Conservation (phyloP, 2,113 vertebrate genomes). For the Oostethus manadensis region DNA sequence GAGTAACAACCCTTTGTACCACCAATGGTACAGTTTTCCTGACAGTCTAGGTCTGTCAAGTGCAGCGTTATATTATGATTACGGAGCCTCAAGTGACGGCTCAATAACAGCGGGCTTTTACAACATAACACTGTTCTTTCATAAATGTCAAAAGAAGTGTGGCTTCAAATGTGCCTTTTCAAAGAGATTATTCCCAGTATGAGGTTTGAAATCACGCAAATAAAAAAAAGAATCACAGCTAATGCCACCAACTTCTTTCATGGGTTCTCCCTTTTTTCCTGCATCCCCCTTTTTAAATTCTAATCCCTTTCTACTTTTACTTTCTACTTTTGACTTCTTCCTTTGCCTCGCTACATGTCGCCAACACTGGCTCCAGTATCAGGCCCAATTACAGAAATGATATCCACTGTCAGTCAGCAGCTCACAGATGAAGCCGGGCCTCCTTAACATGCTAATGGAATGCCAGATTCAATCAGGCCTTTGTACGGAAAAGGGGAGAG, state of each 20-base stretch:
- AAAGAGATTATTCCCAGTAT: constrained; percentile 30
- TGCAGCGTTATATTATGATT: constrained; percentile 14
- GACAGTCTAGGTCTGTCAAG: not conserved
- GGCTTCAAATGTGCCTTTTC: constrained; percentile 19
- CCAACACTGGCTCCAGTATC: constrained; percentile 48
- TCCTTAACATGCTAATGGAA: constrained; percentile 75
- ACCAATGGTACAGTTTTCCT: too few species aligned
- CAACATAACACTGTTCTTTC: constrained; percentile 29
- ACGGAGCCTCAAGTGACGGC: not conserved
- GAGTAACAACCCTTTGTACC: too few species aligned
- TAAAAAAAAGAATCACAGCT: constrained; percentile 31
- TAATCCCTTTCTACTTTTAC: constrained; percentile 44
- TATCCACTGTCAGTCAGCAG: constrained; percentile 75
- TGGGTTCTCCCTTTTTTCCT: constrained; percentile 20
- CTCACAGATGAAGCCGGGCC: constrained; percentile 67
- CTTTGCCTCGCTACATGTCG: constrained; percentile 9
- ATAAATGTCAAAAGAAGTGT: constrained; percentile 15
- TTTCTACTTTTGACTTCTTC: constrained; percentile 6
- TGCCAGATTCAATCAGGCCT: constrained; percentile 71
- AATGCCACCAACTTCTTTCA: constrained; percentile 21
- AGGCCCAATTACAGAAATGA: constrained; percentile 74
- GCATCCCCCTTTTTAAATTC: constrained; percentile 31
- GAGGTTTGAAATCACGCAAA: constrained; percentile 39
- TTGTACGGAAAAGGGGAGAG: constrained; percentile 58
- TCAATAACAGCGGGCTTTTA: constrained; percentile 3